phyloP scores from a whole-genome alignment of 2,797 vertebrate genomes.

The Esox masquinongy region DNA sequence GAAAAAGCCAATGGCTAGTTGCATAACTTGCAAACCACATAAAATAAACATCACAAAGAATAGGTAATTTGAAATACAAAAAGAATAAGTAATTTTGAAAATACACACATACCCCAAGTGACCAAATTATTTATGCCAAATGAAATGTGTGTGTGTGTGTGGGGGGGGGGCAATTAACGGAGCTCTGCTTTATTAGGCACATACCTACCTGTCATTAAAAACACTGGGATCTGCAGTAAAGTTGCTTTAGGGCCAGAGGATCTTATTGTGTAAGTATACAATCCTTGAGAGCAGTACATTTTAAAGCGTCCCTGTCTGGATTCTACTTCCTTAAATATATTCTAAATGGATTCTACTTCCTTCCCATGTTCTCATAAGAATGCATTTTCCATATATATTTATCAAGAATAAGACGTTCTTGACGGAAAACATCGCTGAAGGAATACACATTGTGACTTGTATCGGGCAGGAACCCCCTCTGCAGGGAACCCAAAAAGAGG shows the following conservation, averaged over 20 bases:
- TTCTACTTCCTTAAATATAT: slow-evolving; percentile 75
- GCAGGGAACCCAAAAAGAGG: too few species aligned
- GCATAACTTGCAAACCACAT: slow-evolving; percentile 74
- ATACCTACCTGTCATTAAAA: slow-evolving; percentile 72
- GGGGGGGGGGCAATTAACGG: slow-evolving; percentile 74
- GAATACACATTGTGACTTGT: too few species aligned
- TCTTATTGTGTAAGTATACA: slow-evolving; percentile 73
- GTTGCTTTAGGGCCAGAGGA: slow-evolving; percentile 57
- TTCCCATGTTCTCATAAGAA: slow-evolving; percentile 68
- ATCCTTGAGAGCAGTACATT: slow-evolving; percentile 65
- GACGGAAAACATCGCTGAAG: too few species aligned
- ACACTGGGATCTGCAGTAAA: slow-evolving; percentile 47
- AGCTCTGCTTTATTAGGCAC: slow-evolving; percentile 56
- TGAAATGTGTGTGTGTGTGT: slow-evolving; percentile 70
- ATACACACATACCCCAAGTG: slow-evolving; percentile 74
- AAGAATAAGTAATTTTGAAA: slow-evolving; percentile 83
- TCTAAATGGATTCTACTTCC: slow-evolving; percentile 56
- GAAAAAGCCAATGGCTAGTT: slow-evolving; percentile 75
- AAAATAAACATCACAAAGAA: slow-evolving; percentile 84
- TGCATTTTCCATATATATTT: slow-evolving; percentile 76
- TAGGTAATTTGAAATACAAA: slow-evolving; percentile 84
- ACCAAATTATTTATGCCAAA: slow-evolving; percentile 84
- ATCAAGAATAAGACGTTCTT: slow-evolving; percentile 62
- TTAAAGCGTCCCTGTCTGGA: slow-evolving; percentile 65
- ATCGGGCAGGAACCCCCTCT: too few species aligned